Evolutionary conservation across 2,113 vertebrate species (phyloP).

Genomic region (Bujurquina vittata): DNA sequence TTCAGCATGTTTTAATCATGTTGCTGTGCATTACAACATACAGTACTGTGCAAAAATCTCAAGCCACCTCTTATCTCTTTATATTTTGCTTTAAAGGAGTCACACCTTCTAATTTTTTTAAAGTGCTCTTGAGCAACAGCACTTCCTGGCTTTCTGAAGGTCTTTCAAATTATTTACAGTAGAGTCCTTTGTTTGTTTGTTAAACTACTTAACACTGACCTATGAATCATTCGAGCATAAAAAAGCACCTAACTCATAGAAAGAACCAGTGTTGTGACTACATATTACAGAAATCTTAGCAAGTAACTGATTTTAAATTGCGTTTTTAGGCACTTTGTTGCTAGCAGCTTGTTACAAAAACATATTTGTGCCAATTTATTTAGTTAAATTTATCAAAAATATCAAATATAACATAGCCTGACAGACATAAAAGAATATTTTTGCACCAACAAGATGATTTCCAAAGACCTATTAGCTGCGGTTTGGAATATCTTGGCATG

Average conservation of each 20-base stretch:
- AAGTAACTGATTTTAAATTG: neutral
- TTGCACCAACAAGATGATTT: neutral
- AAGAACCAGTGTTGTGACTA: neutral
- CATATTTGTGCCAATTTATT: neutral
- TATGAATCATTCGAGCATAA: neutral
- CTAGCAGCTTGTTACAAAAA: neutral
- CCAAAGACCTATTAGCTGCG: neutral
- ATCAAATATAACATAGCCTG: neutral
- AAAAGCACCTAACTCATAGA: neutral
- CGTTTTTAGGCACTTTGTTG: neutral
- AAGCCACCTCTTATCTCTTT: neutral
- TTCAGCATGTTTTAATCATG: neutral
- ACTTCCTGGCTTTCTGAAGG: neutral
- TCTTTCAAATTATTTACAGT: neutral
- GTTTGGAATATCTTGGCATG: neutral
- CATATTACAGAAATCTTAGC: neutral
- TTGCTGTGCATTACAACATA: neutral
- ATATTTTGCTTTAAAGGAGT: neutral
- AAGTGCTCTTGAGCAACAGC: neutral
- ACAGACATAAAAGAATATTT: too few relatives aligned
- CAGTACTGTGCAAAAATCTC: neutral
- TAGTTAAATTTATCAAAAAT: neutral
- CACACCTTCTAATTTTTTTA: neutral
- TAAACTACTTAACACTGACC: neutral
- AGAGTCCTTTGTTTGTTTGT: neutral